Conservation (phyloP, 2,888 invertebrate species). For the Archips xylosteana region DNA sequence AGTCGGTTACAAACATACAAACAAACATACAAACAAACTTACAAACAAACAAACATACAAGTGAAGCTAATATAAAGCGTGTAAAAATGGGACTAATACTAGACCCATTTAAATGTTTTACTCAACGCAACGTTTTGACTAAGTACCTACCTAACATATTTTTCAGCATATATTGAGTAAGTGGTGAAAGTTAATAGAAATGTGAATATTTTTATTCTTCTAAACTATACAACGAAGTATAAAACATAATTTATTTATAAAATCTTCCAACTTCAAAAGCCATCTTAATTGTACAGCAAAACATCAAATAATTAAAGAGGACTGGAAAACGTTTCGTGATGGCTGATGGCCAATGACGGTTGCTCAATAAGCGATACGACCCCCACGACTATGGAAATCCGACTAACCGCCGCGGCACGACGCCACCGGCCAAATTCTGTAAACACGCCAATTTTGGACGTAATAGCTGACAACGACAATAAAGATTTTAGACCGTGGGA, state of each 20-base stretch:
- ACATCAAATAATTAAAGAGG: constrained; percentile 48
- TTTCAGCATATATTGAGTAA: too few species aligned
- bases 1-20: too few species aligned
- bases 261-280: background rate
- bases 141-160: background rate
- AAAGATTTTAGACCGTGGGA: constrained; percentile 53
- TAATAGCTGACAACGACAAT: constrained; percentile 64
- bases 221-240: too few species aligned
- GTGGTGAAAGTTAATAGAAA: too few species aligned
- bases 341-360: constrained; percentile 56
- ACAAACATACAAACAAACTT: too few species aligned
- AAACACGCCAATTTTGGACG: constrained; percentile 63
- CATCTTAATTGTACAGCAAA: background rate
- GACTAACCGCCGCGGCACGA: constrained; percentile 68
- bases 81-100: background rate
- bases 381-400: constrained; percentile 71
- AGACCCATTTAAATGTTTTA: background rate
- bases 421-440: constrained; percentile 58
- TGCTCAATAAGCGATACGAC: constrained; percentile 61
- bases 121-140: background rate
- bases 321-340: constrained; percentile 60
- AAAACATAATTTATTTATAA: too few species aligned
- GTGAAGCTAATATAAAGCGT: too few species aligned
- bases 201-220: too few species aligned
- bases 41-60: too few species aligned